These are phyloP conservation scores for Ganaspis brasiliensis DNA, from an alignment of 2,888 invertebrate species.

Conservation along the genomic window DNA sequence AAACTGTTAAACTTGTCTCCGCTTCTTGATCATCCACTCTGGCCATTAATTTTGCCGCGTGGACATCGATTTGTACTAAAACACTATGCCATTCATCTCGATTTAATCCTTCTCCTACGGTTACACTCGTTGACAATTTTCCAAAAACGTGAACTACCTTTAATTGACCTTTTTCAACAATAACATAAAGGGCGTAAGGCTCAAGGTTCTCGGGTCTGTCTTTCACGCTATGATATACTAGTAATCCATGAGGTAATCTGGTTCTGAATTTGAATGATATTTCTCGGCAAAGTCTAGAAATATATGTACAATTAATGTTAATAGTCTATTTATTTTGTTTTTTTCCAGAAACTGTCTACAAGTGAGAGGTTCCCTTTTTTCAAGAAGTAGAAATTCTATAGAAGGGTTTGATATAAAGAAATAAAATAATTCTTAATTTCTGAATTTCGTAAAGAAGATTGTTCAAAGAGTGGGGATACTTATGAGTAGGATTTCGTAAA, in stretches of 20 bases:
- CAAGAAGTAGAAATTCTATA: too few species aligned
- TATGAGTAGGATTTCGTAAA: too few species aligned
- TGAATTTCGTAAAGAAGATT: too few species aligned
- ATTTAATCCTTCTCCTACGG: slow-evolving; percentile 93
- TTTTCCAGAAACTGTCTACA: too few species aligned
- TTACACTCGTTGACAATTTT: slow-evolving; percentile 91
- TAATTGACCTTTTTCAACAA: slow-evolving; percentile 94
- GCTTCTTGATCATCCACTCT: slow-evolving; percentile 92
- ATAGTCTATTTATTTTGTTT: slow-evolving; percentile 8
- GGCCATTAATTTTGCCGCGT: slow-evolving; percentile 91
- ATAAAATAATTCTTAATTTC: too few species aligned
- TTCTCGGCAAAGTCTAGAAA: slow-evolving; percentile 89
- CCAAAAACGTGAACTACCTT: slow-evolving; percentile 96
- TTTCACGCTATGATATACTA: slow-evolving; percentile 95
- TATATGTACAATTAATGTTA: too few species aligned
- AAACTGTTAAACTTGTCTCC: slow-evolving; percentile 91
- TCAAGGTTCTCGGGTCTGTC: slow-evolving; percentile 90
- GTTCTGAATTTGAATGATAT: slow-evolving; percentile 95
- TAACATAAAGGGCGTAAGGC: slow-evolving; percentile 94
- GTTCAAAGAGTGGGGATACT: too few species aligned
- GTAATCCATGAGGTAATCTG: slow-evolving; percentile 91
- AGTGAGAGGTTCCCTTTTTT: too few species aligned
- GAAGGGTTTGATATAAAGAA: too few species aligned
- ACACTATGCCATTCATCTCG: slow-evolving; percentile 95
- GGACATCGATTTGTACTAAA: slow-evolving; percentile 92